Evolutionary conservation across 2,113 vertebrate genomes (phyloP), one percentile per base, ranked within the genome.

Genomic region (Xiphophorus hellerii): DNA sequence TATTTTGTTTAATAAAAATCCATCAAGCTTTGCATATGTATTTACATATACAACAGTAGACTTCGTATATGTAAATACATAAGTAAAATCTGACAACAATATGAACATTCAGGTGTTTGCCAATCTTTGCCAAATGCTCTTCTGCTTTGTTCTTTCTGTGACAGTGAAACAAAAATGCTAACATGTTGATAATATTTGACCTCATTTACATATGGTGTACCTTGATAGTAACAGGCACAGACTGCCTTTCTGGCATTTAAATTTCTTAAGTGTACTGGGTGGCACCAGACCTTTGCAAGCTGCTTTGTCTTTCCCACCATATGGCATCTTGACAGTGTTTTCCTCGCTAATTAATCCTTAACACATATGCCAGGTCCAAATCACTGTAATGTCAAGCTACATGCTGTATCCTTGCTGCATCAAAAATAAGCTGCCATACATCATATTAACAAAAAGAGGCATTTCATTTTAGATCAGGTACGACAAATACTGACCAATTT

Each of bases 271-370:
- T 90, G 82, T 89, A 88, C 85, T 83, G 89, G 82, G 89, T 90
- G 90, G 88, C 87, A 87, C 84, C 84, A 92, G 88, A 84, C 88
- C 85, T 92, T 88, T 66, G 81, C 94, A 94, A 94, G 92, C 94
- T 94, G 94, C 90, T 94, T 83, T 86, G 83, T 93, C 92, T 91
- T 89, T 85, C 42, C 86, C 78, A 92, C 92, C 94, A 95, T 94
- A 94, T 95, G 94, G 92, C 91, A 92, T 88, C 87, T 90, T 95
- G 93, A 94, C 94, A 94, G 93, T 90, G 88, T 93, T 94, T 93
- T 93, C 92, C 89, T 90, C 90, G 88, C 93, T 94, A 94, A 95
- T 95, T 95, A 95, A 93, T 94, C 93, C 91, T 94, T 93, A 93
- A 94, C 92, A 94, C 90, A 92, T 93, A 94, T 90, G 92, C 93